Percentiles rank a stretch among this genome's conserved stretches.
phyloP scores from a whole-genome alignment of 2,113 vertebrate genomes.

The Anhinga anhinga region DNA sequence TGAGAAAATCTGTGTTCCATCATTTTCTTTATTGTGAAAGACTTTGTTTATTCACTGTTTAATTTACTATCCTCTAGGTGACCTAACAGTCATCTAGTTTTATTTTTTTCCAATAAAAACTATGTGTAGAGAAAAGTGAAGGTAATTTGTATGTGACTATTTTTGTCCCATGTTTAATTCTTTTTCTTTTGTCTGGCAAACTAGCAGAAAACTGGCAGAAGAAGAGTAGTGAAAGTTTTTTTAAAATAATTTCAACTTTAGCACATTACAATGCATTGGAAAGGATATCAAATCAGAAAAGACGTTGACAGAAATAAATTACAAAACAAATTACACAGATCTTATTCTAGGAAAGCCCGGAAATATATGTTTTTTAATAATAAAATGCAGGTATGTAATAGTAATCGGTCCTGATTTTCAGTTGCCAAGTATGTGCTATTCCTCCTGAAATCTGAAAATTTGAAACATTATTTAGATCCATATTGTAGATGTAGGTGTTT shows the following conservation, averaged over 20 bases:
- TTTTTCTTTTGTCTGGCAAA: background rate
- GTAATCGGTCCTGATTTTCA: background rate
- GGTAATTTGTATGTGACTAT: conserved; percentile 3
- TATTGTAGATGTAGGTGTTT: background rate
- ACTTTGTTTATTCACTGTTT: conserved; percentile 53
- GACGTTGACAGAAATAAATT: conserved; percentile 6
- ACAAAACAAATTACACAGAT: background rate
- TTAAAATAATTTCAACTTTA: conserved; percentile 34
- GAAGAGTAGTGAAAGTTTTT: conserved; percentile 6
- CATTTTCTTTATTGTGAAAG: conserved; percentile 41
- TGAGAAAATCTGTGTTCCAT: conserved; percentile 30
- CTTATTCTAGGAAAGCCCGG: background rate
- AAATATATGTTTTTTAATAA: background rate
- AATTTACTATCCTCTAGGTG: conserved; percentile 43
- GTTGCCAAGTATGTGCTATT: background rate
- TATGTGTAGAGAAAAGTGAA: background rate
- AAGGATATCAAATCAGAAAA: conserved; percentile 15
- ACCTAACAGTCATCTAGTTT: conserved; percentile 22
- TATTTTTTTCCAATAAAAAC: background rate
- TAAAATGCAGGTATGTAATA: background rate
- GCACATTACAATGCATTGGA: background rate
- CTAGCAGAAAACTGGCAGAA: background rate
- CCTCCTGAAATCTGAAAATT: background rate
- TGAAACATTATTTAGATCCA: background rate
- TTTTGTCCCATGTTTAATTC: conserved; percentile 25